Evolutionary conservation across 2,113 vertebrate genomes (phyloP).

Genomic region (Aythya baeri): DNA sequence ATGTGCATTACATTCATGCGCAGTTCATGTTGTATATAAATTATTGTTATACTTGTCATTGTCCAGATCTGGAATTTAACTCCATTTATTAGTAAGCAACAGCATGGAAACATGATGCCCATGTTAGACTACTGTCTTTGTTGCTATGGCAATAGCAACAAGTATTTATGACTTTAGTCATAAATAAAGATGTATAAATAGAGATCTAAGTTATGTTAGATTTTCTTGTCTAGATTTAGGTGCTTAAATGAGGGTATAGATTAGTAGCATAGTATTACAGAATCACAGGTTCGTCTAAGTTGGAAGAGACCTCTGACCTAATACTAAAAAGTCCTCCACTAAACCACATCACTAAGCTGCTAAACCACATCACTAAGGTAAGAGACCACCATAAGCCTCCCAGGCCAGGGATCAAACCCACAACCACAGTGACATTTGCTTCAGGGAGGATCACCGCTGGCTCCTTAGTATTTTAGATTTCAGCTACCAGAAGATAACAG

Average conservation of each 20-base stretch:
- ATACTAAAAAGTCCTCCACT: too few species aligned
- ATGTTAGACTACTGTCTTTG: background rate
- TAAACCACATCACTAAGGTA: too few species aligned
- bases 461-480: background rate
- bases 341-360: too few species aligned
- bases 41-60: background rate
- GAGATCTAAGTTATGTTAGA: background rate
- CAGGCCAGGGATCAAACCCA: too few species aligned
- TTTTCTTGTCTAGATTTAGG: background rate
- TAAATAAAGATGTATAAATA: background rate
- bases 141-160: background rate
- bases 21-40: background rate
- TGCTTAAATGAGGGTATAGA: background rate
- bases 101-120: background rate
- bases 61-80: background rate
- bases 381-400: too few species aligned
- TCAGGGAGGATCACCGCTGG: too few species aligned
- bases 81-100: background rate
- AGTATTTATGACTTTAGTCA: background rate
- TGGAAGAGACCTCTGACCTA: too few species aligned
- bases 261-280: background rate
- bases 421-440: too few species aligned
- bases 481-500: background rate
- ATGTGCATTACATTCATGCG: background rate
- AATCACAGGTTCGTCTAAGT: too few species aligned